phyloP scores from a whole-genome alignment of 2,888 invertebrate species.

The Acleris cristana region DNA sequence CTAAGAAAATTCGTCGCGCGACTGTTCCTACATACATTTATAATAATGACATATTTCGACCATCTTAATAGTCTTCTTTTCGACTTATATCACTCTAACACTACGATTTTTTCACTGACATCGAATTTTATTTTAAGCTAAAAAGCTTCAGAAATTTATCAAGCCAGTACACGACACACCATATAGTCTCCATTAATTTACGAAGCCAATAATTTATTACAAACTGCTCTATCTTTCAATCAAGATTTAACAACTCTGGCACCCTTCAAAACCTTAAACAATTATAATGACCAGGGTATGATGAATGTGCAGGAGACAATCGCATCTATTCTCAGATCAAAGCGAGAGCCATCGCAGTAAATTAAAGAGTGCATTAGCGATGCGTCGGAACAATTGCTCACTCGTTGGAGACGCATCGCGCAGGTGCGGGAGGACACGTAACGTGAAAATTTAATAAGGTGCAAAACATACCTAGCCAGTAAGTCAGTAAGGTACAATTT shows the following conservation, averaged over 20 bases:
- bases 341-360: slow-evolving; percentile 37
- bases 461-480: too few species aligned
- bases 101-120: too few species aligned
- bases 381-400: slow-evolving; percentile 30
- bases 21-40: too few species aligned
- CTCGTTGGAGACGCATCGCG: slow-evolving; percentile 11
- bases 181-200: too few species aligned
- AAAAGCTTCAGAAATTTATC: too few species aligned
- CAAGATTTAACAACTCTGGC: background rate
- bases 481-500: too few species aligned
- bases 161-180: too few species aligned
- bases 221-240: background rate
- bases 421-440: slow-evolving; percentile 16
- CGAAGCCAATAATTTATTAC: background rate
- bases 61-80: too few species aligned
- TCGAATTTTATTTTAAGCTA: too few species aligned
- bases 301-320: slow-evolving; percentile 14
- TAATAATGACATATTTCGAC: too few species aligned
- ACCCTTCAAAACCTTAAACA: background rate
- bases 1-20: too few species aligned
- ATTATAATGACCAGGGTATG: slow-evolving; percentile 2
- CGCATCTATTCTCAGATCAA: slow-evolving; percentile 45
- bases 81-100: too few species aligned
- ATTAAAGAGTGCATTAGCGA: slow-evolving; percentile 18
- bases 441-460: background rate